Evolutionary conservation across 2,113 vertebrate genomes (phyloP), one percentile per base, ranked within the genome.

Genomic region (Alethe castanea): DNA sequence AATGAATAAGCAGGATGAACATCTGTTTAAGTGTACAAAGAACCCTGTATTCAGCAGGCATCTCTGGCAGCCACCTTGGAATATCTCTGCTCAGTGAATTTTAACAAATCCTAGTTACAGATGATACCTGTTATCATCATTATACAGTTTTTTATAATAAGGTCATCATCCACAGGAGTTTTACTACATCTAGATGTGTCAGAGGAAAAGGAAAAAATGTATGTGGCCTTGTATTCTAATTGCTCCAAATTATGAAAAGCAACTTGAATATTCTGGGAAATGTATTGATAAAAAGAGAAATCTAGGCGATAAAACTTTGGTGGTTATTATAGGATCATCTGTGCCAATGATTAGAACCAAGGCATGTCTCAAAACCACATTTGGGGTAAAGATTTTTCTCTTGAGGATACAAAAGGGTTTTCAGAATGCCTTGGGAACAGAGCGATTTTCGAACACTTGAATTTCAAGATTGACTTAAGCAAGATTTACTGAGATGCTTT

Each of bases 1-100:
- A 92, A 88, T 54, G 50, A 96, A 74, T 93, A 94, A 96, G 88
- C 60, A 90, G 83, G 60, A 74, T 71, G 69, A 95, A 73, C 67
- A 79, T 83, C 72, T 36, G 6, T 90, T 79, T 71, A 86, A 88
- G 29, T 44, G 59, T 44, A 80, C 47, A 84, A 92, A 92, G 57
- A 64, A 17, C 12, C 50, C 6, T 31, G 57, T 57, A 36, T 88
- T 86, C 54, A 67, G 28, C 44, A 45, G 65, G 25, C 35, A 59
- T 88, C 48, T 95, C 56, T 48, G 89, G 66, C 84, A 85, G 48
- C 47, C 66, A 18, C 64, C 24, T 73, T 94, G 69, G 56, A 72
- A 96, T 33, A 69, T 56, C 93, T 67, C n/a, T 77, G 25, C 64
- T 53, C 17, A 17, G 24, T 70, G 79, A 67, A 52, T 82, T 83